A percentile compares a stretch with the other conserved stretches of the same genome.
phyloP scores from a whole-genome alignment of 2,888 invertebrate genomes.

The Coenonympha arcania region DNA sequence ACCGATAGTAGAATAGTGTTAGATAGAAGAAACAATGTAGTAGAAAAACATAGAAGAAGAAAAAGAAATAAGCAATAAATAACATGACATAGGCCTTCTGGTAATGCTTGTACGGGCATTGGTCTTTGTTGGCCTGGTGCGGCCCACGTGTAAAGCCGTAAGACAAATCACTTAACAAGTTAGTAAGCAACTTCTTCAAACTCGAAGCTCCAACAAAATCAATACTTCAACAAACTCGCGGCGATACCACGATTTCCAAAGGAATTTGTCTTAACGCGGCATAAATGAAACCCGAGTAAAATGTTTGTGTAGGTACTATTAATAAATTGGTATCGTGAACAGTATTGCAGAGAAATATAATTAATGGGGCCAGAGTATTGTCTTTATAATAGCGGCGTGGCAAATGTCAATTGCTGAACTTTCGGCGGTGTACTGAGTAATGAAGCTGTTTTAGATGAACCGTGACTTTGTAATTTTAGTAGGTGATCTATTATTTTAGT shows the following conservation, averaged over 20 bases:
- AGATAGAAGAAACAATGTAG: too few relatives aligned
- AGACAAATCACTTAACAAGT: constrained; percentile 5
- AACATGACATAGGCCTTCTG: background rate
- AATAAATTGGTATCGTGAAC: background rate
- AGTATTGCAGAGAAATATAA: background rate
- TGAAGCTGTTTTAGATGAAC: constrained; percentile 50
- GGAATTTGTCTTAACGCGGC: constrained; percentile 2
- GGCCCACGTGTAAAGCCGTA: background rate
- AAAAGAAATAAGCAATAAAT: too few relatives aligned
- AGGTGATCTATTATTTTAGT: too few relatives aligned
- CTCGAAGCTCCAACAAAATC: background rate
- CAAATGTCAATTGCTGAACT: constrained; percentile 67
- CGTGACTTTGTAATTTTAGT: constrained; percentile 43
- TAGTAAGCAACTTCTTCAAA: background rate
- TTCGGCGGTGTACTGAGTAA: constrained; percentile 49
- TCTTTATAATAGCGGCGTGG: constrained; percentile 49
- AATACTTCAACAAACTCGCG: constrained; percentile 1
- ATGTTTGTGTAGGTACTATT: background rate
- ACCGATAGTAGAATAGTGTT: too few relatives aligned
- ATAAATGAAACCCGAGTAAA: background rate
- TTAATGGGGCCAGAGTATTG: constrained; percentile 22
- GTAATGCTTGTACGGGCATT: too few relatives aligned
- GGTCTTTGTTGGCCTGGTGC: background rate
- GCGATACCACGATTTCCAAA: background rate
- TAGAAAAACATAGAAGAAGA: too few relatives aligned